phyloP scores from a whole-genome alignment of 2,888 invertebrate species.

The Patella caerulea region DNA sequence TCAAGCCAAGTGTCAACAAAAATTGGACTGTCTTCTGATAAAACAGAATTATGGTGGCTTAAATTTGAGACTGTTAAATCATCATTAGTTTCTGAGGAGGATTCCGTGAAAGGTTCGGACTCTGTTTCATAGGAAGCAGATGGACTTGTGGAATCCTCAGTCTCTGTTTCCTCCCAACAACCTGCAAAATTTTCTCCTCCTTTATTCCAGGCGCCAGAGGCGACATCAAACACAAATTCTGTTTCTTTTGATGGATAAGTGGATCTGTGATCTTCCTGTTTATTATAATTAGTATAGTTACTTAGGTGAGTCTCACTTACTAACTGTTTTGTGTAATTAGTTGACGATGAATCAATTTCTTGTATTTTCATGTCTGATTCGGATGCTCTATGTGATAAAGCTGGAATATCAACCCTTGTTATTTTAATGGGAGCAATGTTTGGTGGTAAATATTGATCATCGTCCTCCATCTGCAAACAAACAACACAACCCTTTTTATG shows the following conservation, averaged over 20 bases:
- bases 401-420: constrained; percentile 29
- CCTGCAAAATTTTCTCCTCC: background rate
- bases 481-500: too few relatives aligned
- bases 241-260: background rate
- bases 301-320: background rate
- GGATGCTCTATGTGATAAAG: background rate
- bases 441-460: constrained; percentile 18
- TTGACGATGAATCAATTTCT: background rate
- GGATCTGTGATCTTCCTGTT: background rate
- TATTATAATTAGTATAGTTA: background rate
- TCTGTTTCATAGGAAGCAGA: background rate
- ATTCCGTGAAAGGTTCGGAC: background rate
- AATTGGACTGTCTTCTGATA: background rate
- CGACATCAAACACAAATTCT: background rate
- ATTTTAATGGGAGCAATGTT: constrained; percentile 22
- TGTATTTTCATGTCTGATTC: background rate
- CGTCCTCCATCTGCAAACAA: constrained; percentile 10
- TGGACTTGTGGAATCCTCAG: background rate
- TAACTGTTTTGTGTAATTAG: background rate
- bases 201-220: background rate
- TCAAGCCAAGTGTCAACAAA: constrained; percentile 1
- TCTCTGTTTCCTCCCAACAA: background rate
- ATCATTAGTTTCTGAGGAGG: background rate
- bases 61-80: background rate
- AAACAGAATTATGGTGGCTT: background rate